These are phyloP conservation scores for Agriopis aurantiaria DNA, from an alignment of 2,888 invertebrate genomes.

Conservation along the genomic window DNA sequence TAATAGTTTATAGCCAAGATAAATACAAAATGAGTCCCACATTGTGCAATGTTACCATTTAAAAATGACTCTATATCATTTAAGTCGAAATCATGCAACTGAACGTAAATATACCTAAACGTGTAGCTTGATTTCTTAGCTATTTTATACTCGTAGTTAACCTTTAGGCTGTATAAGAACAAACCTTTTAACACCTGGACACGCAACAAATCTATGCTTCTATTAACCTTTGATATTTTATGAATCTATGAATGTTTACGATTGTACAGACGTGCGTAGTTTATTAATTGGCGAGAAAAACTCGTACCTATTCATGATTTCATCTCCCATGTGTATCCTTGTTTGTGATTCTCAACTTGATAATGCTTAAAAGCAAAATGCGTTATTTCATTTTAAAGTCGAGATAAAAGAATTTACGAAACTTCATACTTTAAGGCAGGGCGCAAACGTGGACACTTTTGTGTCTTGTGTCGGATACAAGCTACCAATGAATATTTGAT, in stretches of 20 bases:
- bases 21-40: no score
- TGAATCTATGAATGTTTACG: slow-evolving; percentile 9
- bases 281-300: slow-evolving; percentile 19
- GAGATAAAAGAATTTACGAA: no score
- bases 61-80: background rate
- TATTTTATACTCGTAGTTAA: slow-evolving; percentile 6
- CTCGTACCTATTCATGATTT: background rate
- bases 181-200: slow-evolving; percentile 29
- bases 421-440: no score
- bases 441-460: no score
- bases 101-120: background rate
- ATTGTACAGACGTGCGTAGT: slow-evolving; percentile 19
- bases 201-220: slow-evolving; percentile 23
- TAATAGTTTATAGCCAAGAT: no score
- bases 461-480: no score
- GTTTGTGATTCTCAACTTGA: background rate
- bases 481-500: no score
- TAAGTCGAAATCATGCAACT: background rate
- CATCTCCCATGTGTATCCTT: background rate
- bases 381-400: no score
- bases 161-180: slow-evolving; percentile 17
- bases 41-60: no score
- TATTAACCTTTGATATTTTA: slow-evolving; percentile 42
- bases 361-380: background rate
- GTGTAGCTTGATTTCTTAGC: background rate